phyloP scores from a whole-genome alignment of 2,113 vertebrate genomes.

The Egretta garzetta region DNA sequence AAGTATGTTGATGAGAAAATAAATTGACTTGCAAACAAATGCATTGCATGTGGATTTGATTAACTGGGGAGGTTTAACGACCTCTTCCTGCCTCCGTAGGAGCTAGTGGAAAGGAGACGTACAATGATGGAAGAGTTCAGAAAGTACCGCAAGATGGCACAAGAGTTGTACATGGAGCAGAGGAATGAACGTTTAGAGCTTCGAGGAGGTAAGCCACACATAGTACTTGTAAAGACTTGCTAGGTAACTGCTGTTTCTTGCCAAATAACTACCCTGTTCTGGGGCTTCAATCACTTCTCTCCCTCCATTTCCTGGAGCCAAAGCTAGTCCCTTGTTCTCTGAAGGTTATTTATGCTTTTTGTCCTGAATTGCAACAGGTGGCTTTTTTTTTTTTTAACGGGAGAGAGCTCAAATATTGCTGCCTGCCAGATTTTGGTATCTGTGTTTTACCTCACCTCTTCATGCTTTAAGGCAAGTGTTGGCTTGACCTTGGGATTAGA shows the following conservation, averaged over 20 bases:
- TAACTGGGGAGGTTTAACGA: rapidly evolving
- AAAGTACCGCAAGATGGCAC: slow-evolving; percentile 86
- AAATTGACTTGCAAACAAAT: rapidly evolving
- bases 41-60: background rate
- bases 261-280: background rate
- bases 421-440: background rate
- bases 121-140: slow-evolving; percentile 97
- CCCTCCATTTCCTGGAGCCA: background rate
- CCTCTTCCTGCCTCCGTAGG: slow-evolving; percentile 66
- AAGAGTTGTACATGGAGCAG: slow-evolving; percentile 86
- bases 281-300: background rate
- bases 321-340: background rate
- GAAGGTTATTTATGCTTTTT: background rate
- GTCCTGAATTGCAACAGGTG: background rate
- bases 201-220: slow-evolving; percentile 81
- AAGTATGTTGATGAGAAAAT: background rate
- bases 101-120: slow-evolving; percentile 92
- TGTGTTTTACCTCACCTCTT: background rate
- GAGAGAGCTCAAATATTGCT: background rate
- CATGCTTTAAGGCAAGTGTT: background rate
- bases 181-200: slow-evolving; percentile 88
- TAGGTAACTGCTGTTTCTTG: background rate
- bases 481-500: background rate
- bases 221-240: background rate
- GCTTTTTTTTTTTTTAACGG: background rate